phyloP scores from a whole-genome alignment of 2,113 vertebrate species.

The Antechinus stuartii region DNA sequence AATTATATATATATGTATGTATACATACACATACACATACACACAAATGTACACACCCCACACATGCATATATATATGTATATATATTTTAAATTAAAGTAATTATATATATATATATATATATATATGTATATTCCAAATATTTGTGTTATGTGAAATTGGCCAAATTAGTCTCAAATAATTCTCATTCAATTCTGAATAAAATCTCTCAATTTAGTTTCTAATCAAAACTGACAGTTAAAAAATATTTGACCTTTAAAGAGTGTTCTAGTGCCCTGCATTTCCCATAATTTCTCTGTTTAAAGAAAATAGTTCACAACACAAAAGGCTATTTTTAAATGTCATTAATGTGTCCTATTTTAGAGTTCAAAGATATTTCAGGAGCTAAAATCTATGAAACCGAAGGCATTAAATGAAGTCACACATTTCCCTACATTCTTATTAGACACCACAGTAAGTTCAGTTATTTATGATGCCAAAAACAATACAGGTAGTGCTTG shows the following conservation, averaged over 20 bases:
- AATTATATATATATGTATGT: background rate
- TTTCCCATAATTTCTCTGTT: background rate
- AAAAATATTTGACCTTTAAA: slow-evolving; percentile 17
- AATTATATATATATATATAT: background rate
- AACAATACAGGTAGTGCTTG: background rate
- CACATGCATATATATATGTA: too few relatives aligned
- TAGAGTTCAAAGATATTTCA: background rate
- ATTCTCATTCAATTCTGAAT: background rate
- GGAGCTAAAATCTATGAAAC: background rate
- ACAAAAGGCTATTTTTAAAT: slow-evolving; percentile 3
- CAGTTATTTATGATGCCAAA: background rate
- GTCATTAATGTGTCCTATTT: background rate
- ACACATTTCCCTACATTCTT: background rate
- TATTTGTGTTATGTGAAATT: background rate
- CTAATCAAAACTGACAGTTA: background rate
- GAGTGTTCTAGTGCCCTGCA: background rate
- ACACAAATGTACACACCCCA: too few relatives aligned
- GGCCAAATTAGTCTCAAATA: background rate
- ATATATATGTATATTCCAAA: background rate
- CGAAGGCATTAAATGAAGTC: background rate
- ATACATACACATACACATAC: too few relatives aligned
- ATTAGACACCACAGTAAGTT: background rate
- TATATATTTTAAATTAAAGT: background rate
- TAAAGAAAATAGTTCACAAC: background rate
- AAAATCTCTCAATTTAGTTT: background rate